phyloP scores from a whole-genome alignment of 2,797 vertebrate species.

The Centropyge bicolor region DNA sequence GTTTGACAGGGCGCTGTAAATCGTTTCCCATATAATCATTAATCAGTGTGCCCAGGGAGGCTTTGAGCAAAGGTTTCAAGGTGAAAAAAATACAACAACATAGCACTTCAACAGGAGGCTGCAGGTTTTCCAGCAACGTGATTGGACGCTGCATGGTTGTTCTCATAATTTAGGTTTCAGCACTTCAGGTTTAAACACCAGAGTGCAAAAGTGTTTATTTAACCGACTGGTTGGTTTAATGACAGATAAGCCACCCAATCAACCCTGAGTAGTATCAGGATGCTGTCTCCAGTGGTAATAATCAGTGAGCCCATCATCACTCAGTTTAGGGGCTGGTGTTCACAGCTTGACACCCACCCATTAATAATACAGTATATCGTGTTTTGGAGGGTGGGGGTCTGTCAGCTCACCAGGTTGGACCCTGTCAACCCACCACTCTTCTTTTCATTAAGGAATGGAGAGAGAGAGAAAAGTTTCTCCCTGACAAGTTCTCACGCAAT shows the following conservation, averaged over 20 bases:
- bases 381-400: slow-evolving; percentile 58
- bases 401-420: slow-evolving; percentile 58
- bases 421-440: slow-evolving; percentile 76
- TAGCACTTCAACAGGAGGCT: slow-evolving; percentile 23
- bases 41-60: slow-evolving; percentile 58
- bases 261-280: slow-evolving; percentile 26
- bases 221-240: slow-evolving; percentile 46
- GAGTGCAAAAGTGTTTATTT: slow-evolving; percentile 50
- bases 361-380: slow-evolving; percentile 54
- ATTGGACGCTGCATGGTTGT: slow-evolving; percentile 41
- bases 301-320: slow-evolving; percentile 52
- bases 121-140: slow-evolving; percentile 32
- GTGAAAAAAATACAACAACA: slow-evolving; percentile 18
- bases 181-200: background rate
- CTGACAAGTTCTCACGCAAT: slow-evolving; percentile 73
- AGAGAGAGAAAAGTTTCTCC: slow-evolving; percentile 21
- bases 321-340: slow-evolving; percentile 53
- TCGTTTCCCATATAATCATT: slow-evolving; percentile 76
- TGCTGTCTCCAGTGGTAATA: slow-evolving; percentile 29
- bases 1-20: slow-evolving; percentile 56
- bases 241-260: slow-evolving; percentile 44
- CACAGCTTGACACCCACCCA: slow-evolving; percentile 67
- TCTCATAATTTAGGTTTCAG: background rate
- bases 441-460: slow-evolving; percentile 50
- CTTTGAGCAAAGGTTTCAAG: slow-evolving; percentile 74